Percentiles rank a stretch among this genome's conserved stretches.
Conservation (phyloP, 2,888 invertebrate genomes). For the Hemicrepidius hirtus region DNA sequence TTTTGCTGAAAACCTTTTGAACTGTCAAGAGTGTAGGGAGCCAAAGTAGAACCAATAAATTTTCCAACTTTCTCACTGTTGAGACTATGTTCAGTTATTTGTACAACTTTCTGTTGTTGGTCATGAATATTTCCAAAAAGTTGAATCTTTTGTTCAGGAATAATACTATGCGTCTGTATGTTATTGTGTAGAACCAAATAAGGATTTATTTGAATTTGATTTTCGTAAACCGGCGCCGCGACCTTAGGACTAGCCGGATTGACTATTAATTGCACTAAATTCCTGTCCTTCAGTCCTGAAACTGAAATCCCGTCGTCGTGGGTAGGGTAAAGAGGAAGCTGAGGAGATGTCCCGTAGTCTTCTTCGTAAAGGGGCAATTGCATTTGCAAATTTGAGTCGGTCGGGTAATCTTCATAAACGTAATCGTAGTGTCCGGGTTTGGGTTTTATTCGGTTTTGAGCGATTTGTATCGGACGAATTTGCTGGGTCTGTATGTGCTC, state of each 20-base stretch:
- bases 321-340: constrained; percentile 17
- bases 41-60: constrained; percentile 59
- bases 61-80: constrained; percentile 54
- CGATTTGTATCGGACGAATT: constrained; percentile 53
- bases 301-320: constrained; percentile 21
- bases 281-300: constrained; percentile 9
- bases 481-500: constrained; percentile 53
- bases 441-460: constrained; percentile 33
- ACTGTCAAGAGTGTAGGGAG: constrained; percentile 55
- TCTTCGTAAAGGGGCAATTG: constrained; percentile 34
- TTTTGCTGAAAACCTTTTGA: constrained; percentile 53
- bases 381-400: constrained; percentile 48
- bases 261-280: constrained; percentile 19
- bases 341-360: constrained; percentile 20
- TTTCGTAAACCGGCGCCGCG: constrained; percentile 40
- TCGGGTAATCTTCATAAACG: constrained; percentile 50
- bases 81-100: constrained; percentile 48
- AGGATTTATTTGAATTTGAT: constrained; percentile 48
- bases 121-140: constrained; percentile 44
- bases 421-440: constrained; percentile 53
- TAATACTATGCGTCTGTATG: constrained; percentile 2
- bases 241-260: background rate
- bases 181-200: constrained; percentile 33
- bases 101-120: constrained; percentile 37
- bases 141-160: constrained; percentile 28